These are phyloP conservation scores for Bombus huntii DNA, from an alignment of 1,140 invertebrate genomes.

Conservation along the genomic window DNA sequence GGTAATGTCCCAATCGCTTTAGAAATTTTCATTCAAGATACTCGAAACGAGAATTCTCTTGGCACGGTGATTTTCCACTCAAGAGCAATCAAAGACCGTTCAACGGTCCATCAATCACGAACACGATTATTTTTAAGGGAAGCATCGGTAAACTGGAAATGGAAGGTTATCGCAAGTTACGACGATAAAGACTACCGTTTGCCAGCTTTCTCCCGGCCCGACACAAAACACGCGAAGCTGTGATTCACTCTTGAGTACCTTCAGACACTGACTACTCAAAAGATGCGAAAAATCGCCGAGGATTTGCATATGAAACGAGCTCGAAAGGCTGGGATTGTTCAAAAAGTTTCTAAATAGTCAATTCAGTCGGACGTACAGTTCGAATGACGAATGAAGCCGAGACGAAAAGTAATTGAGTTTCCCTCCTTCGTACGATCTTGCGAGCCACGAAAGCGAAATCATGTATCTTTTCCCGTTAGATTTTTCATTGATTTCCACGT, in stretches of 20 bases:
- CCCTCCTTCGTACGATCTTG: neutral
- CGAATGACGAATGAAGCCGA: neutral
- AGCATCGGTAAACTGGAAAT: constrained; percentile 2
- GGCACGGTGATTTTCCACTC: constrained; percentile 18
- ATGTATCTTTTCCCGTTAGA: neutral
- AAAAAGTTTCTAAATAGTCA: neutral
- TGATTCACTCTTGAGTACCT: constrained; percentile 16
- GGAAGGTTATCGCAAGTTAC: constrained; percentile 39
- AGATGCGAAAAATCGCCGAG: neutral
- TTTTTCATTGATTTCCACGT: neutral
- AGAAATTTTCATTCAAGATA: neutral
- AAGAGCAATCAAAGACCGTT: constrained; percentile 12
- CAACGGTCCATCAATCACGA: constrained; percentile 26
- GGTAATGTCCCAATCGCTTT: neutral
- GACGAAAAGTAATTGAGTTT: neutral
- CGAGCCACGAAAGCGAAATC: constrained; percentile 1
- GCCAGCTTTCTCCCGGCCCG: constrained; percentile 37
- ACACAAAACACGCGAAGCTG: constrained; percentile 26
- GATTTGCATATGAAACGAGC: constrained; percentile 35
- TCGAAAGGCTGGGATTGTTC: neutral
- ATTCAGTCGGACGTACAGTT: neutral
- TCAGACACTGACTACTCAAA: neutral
- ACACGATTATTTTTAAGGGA: neutral
- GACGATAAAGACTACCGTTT: constrained; percentile 51
- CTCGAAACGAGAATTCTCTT: neutral